These are phyloP conservation scores for Panthera uncia DNA, from an alignment of 2,113 vertebrate genomes.

Conservation along the genomic window DNA sequence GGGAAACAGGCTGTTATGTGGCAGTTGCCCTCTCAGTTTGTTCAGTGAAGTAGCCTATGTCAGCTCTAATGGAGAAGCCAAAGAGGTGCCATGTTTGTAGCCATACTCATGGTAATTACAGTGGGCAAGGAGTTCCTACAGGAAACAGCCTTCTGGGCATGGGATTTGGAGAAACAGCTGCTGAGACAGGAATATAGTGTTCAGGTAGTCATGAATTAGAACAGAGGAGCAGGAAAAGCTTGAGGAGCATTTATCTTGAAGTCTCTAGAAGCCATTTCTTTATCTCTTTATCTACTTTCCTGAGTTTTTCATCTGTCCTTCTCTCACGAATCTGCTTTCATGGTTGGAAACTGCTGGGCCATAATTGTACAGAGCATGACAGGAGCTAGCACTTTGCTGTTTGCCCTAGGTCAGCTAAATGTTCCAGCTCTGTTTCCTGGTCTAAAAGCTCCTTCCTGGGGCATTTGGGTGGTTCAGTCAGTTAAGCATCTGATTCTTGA, in stretches of 20 bases:
- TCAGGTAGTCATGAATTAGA: not conserved
- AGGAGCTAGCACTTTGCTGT: not conserved
- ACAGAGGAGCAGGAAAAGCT: not conserved
- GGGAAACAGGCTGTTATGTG: not conserved
- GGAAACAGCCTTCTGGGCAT: slow-evolving; percentile 87
- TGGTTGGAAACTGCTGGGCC: not conserved
- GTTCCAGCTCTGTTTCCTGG: not conserved
- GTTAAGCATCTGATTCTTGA: too few species aligned
- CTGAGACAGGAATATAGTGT: slow-evolving; percentile 74
- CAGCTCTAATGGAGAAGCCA: slow-evolving; percentile 89
- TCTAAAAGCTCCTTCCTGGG: not conserved
- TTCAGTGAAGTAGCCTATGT: not conserved
- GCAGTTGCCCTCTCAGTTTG: not conserved
- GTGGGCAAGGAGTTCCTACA: slow-evolving; percentile 93
- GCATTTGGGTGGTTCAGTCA: too few species aligned
- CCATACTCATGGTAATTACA: slow-evolving; percentile 84
- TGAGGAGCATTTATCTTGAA: not conserved
- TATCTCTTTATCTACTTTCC: not conserved
- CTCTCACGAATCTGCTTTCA: not conserved
- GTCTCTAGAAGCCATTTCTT: not conserved
- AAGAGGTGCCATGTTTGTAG: slow-evolving; percentile 87
- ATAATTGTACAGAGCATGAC: not conserved
- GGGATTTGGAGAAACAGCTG: slow-evolving; percentile 93
- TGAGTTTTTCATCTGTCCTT: not conserved
- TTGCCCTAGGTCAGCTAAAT: not conserved